Evolutionary conservation across 2,888 invertebrate species (phyloP), one percentile per base, ranked within the genome.

Genomic region (Lymantria dispar): DNA sequence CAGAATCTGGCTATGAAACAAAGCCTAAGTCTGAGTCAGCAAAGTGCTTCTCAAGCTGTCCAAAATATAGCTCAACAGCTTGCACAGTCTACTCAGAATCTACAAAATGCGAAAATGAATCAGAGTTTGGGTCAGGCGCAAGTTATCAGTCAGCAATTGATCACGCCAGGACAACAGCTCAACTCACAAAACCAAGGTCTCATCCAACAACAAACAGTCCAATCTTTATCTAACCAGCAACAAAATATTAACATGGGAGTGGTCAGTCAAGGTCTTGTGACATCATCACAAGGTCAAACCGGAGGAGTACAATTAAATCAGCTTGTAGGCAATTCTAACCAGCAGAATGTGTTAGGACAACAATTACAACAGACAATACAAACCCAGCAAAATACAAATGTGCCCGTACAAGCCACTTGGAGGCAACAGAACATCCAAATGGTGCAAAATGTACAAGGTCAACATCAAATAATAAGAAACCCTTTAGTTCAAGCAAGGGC

Each of bases 371-470:
- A 92, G 78, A 77, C 84, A 55, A 78, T 89, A 66, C 81, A 92
- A 78, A 72, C 72, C 11, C 84, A 90, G 51, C 91, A 90, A 58
- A 71, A 74, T 46, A 55, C 76, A 8, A 85, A 81, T 73, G 76
- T 85, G 1, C 79, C 83, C 11, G 82, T 85, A 39, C 91, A 90
- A 60, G 79, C 81, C 0, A 72, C 86, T 10, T 92, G 91, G 87
- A 78, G 92, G 30, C 92, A 92, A 50, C 92, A 92, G 54, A 91
- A 88, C 51, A 86, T 92, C 48, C 91, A 92, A 63, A 87, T 90
- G 88, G 88, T 91, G 1, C 92, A 91, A 55, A 90, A 88, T 78
- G 83, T 85, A 7, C 93, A 92, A 68, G 91, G 92, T 7, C 91
- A 92, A 59, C 88, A 92, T 64, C 93, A 92, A 64, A 84, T 91